Evolutionary conservation across 2,797 vertebrate genomes (phyloP), one percentile per base, ranked within the genome.

Genomic region (Notolepis coatsorum): DNA sequence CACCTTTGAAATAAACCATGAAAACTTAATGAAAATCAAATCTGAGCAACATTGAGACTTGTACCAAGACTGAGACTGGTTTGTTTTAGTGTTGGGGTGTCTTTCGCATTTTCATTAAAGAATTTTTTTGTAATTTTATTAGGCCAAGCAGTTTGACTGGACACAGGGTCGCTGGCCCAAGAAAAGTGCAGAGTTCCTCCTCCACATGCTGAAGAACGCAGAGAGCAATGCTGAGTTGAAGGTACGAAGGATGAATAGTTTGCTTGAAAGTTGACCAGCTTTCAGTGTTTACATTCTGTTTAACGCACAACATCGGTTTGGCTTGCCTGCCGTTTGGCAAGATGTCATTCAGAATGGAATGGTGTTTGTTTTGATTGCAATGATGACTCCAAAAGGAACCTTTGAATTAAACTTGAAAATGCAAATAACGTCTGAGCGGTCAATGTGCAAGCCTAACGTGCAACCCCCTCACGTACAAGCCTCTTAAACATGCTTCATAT

Each of bases 161-260:
- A 99, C 97, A 0, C 97, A 98, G 78, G 97, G 97, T 0, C 95
- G 97, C 4, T 99, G 97, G 97, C 97, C 97, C 50, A 99, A 98
- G 89, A 99, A 99, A 82, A 99, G 97, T 0, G 96, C 97, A 0
- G 97, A 98, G 79, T 98, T 99, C 84, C 81, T 99, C 27, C 93
- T 99, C 60, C 97, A 99, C 82, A 98, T 99, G 97, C 93, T 99
- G 1, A 99, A 99, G 65, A 99, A 99, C 0, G 97, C 97, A 0
- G 97, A 99, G 87, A 99, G 97, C 88, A 99, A 99, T 0, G 96
- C 97, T 6, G 97, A 99, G 78, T 95, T 99, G 20, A 99, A 99
- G 97, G 96, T 98, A 66, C 2, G 49, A 1, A 1, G 10, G 3
- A 7, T 4, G 17, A 10, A 0, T 12, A 8, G 13, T 20, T 28